Percentiles rank a stretch among this genome's conserved stretches.
phyloP scores from a whole-genome alignment of 2,888 invertebrate genomes.

The Harmothoe impar region DNA sequence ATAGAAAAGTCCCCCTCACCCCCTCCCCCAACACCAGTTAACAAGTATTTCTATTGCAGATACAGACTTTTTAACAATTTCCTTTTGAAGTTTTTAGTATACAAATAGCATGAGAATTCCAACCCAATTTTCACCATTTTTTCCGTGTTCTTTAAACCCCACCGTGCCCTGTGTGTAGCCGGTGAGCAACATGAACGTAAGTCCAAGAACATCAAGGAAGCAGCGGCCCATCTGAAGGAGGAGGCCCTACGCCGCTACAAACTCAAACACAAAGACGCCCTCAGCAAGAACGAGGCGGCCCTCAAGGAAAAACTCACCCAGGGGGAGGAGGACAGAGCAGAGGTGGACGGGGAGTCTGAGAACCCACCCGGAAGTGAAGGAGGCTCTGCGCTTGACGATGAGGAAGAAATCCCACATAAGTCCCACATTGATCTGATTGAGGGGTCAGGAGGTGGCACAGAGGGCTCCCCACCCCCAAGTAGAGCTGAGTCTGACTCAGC shows the following conservation, averaged over 20 bases:
- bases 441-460: too few relatives aligned
- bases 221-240: conserved; percentile 58
- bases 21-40: not conserved
- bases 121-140: not conserved
- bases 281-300: conserved; percentile 37
- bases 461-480: too few relatives aligned
- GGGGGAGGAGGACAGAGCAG: not conserved
- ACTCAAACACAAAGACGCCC: conserved; percentile 61
- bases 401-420: not conserved
- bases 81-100: not conserved
- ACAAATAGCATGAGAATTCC: not conserved
- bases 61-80: not conserved
- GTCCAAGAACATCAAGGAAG: conserved; percentile 62
- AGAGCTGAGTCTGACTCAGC: not conserved
- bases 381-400: not conserved
- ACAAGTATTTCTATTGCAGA: not conserved
- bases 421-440: too few relatives aligned
- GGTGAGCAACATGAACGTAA: not conserved
- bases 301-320: not conserved
- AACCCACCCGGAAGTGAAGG: not conserved
- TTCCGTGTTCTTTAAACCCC: not conserved
- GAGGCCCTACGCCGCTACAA: conserved; percentile 67
- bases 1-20: too few relatives aligned
- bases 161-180: not conserved
- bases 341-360: not conserved